Evolutionary conservation across 2,113 vertebrate genomes (phyloP).

Genomic region (Pholis gunnellus): DNA sequence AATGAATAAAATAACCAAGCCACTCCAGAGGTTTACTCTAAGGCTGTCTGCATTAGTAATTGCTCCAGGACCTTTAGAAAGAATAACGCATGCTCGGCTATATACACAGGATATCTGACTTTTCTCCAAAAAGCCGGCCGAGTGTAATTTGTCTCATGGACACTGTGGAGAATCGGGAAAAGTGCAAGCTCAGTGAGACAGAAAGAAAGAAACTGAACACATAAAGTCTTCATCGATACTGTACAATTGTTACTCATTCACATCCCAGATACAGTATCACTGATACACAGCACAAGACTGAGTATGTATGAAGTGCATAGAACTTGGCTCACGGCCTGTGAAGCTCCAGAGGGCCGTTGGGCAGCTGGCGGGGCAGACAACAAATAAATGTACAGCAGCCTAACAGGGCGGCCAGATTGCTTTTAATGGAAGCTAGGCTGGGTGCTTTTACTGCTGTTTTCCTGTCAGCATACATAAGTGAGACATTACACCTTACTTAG

Average conservation of each 20-base stretch:
- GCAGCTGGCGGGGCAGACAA: conserved; percentile 47
- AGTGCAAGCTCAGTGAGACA: conserved; percentile 60
- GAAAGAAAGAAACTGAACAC: conserved; percentile 26
- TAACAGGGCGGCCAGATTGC: conserved; percentile 50
- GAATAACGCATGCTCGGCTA: conserved; percentile 67
- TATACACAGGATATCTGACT: conserved; percentile 62
- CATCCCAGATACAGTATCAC: conserved; percentile 26
- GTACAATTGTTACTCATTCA: conserved; percentile 30
- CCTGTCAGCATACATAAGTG: conserved; percentile 69
- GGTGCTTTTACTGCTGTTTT: conserved; percentile 71
- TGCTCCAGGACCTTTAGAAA: conserved; percentile 57
- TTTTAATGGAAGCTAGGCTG: conserved; percentile 66
- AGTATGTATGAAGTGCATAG: conserved; percentile 31
- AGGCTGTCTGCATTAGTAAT: conserved; percentile 60
- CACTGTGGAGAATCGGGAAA: conserved; percentile 60
- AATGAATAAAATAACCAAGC: conserved; percentile 22
- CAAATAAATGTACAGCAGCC: conserved; percentile 52
- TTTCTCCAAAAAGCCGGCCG: conserved; percentile 44
- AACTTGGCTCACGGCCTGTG: conserved; percentile 38
- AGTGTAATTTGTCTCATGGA: conserved; percentile 71
- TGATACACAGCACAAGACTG: conserved; percentile 18
- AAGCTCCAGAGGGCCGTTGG: conserved; percentile 54
- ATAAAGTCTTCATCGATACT: background rate
- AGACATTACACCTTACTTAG: conserved; percentile 65
- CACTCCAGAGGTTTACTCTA: conserved; percentile 48